A percentile compares a stretch with the other conserved stretches of the same genome.
phyloP scores from a whole-genome alignment of 2,797 vertebrate genomes.

The Diplodus puntazzo region DNA sequence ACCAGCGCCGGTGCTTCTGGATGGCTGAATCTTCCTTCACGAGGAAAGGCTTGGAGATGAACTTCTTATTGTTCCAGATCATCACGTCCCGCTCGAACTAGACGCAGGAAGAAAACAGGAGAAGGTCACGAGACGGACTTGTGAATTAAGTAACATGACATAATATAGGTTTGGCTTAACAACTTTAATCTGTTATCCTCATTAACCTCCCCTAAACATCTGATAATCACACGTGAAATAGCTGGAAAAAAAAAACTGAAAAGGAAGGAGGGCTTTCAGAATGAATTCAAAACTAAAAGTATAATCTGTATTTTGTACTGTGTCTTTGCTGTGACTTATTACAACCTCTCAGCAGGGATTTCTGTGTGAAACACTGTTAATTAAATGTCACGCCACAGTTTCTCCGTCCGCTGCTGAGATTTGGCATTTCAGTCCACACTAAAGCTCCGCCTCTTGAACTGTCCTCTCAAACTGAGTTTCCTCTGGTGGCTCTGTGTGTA shows the following conservation, averaged over 20 bases:
- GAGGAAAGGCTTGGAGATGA: slow-evolving; percentile 86
- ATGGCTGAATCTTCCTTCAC: slow-evolving; percentile 89
- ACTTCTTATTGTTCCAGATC: slow-evolving; percentile 93
- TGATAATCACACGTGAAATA: not conserved
- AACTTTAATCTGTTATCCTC: not conserved
- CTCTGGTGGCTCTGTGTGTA: slow-evolving; percentile 4
- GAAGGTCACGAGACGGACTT: slow-evolving; percentile 1
- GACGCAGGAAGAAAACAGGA: slow-evolving; percentile 1
- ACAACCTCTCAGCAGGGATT: slow-evolving; percentile 42
- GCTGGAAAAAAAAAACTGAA: not conserved
- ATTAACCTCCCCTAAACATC: not conserved
- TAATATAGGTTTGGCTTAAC: not conserved
- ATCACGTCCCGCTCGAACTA: slow-evolving; percentile 90
- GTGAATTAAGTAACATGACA: not conserved
- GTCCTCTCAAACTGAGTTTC: not conserved
- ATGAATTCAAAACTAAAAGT: not conserved
- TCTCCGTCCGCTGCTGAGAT: slow-evolving; percentile 49
- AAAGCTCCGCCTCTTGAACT: slow-evolving; percentile 1
- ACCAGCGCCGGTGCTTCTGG: slow-evolving; percentile 90
- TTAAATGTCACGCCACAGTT: slow-evolving; percentile 62
- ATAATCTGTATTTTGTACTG: not conserved
- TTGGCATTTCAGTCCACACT: slow-evolving; percentile 51
- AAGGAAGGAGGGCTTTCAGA: not conserved
- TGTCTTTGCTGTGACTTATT: slow-evolving; percentile 1
- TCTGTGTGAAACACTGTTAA: slow-evolving; percentile 29